Percentiles rank a stretch among this genome's conserved stretches.
phyloP scores from a whole-genome alignment of 2,113 vertebrate genomes.

The Carassius gibelio region DNA sequence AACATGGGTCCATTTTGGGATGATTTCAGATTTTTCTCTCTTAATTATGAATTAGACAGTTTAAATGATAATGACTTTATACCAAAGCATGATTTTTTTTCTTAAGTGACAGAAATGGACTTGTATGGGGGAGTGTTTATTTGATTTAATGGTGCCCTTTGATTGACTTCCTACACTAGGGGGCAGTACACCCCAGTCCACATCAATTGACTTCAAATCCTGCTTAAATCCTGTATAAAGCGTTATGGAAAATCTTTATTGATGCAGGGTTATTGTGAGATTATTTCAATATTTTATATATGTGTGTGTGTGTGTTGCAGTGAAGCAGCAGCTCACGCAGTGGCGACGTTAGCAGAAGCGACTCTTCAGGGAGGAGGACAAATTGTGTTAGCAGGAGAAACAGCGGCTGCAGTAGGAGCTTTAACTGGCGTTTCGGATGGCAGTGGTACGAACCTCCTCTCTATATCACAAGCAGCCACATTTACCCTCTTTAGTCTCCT shows the following conservation, averaged over 20 bases:
- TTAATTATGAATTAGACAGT: too few species aligned
- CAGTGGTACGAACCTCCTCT: slow-evolving; percentile 73
- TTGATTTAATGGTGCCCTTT: background rate
- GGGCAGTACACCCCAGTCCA: slow-evolving; percentile 38
- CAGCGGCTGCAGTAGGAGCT: slow-evolving; percentile 94
- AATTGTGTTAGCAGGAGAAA: slow-evolving; percentile 95
- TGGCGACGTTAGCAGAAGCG: slow-evolving; percentile 94
- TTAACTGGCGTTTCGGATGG: slow-evolving; percentile 93
- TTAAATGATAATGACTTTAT: too few species aligned
- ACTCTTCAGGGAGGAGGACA: slow-evolving; percentile 97
- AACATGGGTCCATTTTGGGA: too few species aligned
- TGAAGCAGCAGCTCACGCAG: slow-evolving; percentile 95
- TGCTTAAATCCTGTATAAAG: background rate
- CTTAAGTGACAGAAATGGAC: too few species aligned
- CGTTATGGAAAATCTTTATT: background rate
- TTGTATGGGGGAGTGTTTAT: too few species aligned
- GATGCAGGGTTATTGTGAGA: background rate
- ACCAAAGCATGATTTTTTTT: too few species aligned
- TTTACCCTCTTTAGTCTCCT: background rate
- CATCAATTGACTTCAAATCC: slow-evolving; percentile 2
- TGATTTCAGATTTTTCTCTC: background rate
- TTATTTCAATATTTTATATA: slow-evolving; percentile 17
- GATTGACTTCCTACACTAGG: slow-evolving; percentile 34
- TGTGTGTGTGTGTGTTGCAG: slow-evolving; percentile 72
- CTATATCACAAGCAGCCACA: background rate